A percentile compares a stretch with the other conserved stretches of the same genome.
phyloP scores from a whole-genome alignment of 92 coral and sea anemone genomes.

The Epizoanthus rinbou region DNA sequence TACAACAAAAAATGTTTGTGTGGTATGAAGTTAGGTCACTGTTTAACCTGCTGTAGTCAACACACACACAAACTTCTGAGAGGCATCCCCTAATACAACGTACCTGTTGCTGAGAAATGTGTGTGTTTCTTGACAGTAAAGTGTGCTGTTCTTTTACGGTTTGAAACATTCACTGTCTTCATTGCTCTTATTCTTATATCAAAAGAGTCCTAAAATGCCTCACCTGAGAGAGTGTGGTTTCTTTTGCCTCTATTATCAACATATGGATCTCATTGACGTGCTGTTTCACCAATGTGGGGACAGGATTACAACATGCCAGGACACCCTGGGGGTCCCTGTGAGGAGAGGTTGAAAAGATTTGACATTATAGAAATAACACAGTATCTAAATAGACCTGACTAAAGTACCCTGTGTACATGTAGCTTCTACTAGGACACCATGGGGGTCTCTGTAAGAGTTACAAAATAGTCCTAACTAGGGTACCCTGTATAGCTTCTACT shows the following conservation, averaged over 20 bases:
- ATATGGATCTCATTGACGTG: constrained; percentile 85
- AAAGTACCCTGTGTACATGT: too few species aligned
- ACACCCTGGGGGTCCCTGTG: constrained; percentile 91
- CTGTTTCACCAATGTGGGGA: constrained; percentile 90
- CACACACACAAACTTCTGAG: too few species aligned
- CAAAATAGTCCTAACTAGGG: too few species aligned
- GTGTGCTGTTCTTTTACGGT: background rate
- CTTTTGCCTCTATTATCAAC: constrained; percentile 83
- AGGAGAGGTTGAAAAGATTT: background rate
- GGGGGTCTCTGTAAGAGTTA: too few species aligned
- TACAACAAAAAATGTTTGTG: background rate
- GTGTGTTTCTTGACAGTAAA: too few species aligned
- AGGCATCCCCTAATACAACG: too few species aligned
- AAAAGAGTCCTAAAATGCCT: background rate
- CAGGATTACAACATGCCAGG: constrained; percentile 95
- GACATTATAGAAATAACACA: background rate
- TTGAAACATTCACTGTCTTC: background rate
- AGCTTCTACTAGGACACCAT: too few species aligned
- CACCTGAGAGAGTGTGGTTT: constrained; percentile 50
- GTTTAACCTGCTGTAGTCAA: too few species aligned
- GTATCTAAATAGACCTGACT: background rate
- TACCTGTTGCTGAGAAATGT: background rate
- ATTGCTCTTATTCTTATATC: background rate
- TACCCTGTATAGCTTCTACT: background rate
- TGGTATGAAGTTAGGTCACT: too few species aligned